Conservation (phyloP, 2,797 vertebrate species). For the Hapalemur alaotrensis region DNA sequence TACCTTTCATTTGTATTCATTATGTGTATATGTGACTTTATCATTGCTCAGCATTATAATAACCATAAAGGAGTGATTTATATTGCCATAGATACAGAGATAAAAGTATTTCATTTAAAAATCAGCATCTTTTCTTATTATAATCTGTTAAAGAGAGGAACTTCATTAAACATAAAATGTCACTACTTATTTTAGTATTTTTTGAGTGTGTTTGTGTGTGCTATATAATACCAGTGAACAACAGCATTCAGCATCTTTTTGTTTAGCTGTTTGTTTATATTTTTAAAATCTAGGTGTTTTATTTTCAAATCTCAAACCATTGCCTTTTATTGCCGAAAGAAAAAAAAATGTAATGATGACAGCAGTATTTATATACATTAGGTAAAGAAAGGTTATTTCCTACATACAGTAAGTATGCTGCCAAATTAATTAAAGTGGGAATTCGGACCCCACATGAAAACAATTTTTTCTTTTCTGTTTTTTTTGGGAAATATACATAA, state of each 20-base stretch:
- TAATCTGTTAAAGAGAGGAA: constrained; percentile 60
- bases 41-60: constrained; percentile 72
- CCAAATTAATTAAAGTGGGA: neutral
- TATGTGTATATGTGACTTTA: constrained; percentile 69
- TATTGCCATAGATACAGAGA: constrained; percentile 56
- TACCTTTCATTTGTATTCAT: constrained; percentile 79
- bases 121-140: constrained; percentile 59
- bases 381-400: constrained; percentile 22
- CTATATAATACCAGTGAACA: neutral
- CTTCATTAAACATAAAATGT: constrained; percentile 49
- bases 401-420: constrained; percentile 68
- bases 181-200: constrained; percentile 49
- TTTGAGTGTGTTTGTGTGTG: neutral
- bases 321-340: constrained; percentile 36
- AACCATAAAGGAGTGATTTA: constrained; percentile 66
- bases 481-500: neutral
- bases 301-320: constrained; percentile 52
- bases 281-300: constrained; percentile 43
- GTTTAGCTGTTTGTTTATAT: neutral
- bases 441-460: neutral
- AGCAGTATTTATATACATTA: constrained; percentile 11
- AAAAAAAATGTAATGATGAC: constrained; percentile 26
- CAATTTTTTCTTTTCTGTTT: neutral
- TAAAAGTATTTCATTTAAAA: constrained; percentile 74
- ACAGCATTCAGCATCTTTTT: neutral